A percentile compares a stretch with the other conserved stretches of the same genome.
Evolutionary conservation across 1,140 invertebrate genomes (phyloP).

Genomic region (Ruditapes philippinarum): DNA sequence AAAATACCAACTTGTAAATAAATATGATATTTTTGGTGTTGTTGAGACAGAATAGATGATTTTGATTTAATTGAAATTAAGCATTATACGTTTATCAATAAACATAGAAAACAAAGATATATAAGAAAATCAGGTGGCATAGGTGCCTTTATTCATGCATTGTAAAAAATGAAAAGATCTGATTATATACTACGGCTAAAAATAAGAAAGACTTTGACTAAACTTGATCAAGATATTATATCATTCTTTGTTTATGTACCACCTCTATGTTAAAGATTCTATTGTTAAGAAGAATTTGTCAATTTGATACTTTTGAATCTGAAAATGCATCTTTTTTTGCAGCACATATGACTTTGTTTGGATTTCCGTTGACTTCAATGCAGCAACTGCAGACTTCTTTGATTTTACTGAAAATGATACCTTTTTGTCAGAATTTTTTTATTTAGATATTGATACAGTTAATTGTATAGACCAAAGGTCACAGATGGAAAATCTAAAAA

Average conservation of each 20-base stretch:
- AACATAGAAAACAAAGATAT: too few relatives aligned
- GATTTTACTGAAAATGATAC: neutral
- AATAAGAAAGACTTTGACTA: neutral
- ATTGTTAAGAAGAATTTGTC: neutral
- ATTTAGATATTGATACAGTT: neutral
- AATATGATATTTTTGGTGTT: too few relatives aligned
- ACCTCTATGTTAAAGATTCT: neutral
- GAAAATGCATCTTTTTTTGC: neutral
- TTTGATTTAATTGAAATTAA: too few relatives aligned
- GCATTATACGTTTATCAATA: too few relatives aligned
- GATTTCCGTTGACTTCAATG: slow-evolving; percentile 5
- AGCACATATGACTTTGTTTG: neutral
- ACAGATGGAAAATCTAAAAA: neutral
- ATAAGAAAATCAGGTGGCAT: too few relatives aligned
- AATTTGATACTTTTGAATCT: neutral
- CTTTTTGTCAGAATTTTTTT: neutral
- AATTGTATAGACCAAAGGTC: neutral
- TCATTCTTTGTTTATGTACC: neutral
- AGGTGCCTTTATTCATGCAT: too few relatives aligned
- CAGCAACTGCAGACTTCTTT: neutral
- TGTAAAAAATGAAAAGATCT: neutral
- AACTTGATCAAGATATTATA: neutral
- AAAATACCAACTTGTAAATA: too few relatives aligned
- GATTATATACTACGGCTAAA: neutral
- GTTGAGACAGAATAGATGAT: too few relatives aligned